phyloP scores from a whole-genome alignment of 2,113 vertebrate species.

The Microcebus tavaratra region DNA sequence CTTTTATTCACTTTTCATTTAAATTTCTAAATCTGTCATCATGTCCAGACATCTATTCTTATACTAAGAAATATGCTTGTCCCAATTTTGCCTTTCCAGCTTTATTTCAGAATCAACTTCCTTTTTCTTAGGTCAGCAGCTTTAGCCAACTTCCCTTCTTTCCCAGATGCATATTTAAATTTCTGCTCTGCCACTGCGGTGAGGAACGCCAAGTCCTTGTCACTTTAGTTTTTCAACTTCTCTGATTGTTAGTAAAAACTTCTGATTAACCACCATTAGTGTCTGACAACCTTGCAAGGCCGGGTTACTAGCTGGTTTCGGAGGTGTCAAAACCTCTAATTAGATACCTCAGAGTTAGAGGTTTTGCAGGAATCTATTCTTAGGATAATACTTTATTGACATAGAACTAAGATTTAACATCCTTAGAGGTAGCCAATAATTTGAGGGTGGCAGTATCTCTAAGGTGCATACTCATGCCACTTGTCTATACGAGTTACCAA shows the following conservation, averaged over 20 bases:
- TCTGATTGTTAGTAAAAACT: constrained; percentile 19
- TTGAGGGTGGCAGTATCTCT: neutral
- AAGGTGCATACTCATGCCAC: neutral
- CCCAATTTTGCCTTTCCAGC: neutral
- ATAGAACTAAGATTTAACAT: neutral
- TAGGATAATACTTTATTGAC: neutral
- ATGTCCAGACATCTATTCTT: constrained; percentile 48
- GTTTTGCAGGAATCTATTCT: neutral
- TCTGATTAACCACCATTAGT: neutral
- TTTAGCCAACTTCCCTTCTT: neutral
- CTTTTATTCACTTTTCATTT: constrained; percentile 64
- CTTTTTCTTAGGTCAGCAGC: constrained; percentile 35
- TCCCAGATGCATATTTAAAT: neutral
- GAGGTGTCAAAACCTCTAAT: neutral
- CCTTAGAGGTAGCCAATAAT: neutral
- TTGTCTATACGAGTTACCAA: neutral
- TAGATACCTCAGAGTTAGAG: neutral
- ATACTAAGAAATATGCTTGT: neutral
- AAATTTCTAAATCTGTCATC: constrained; percentile 66
- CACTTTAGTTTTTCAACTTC: neutral
- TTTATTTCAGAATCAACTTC: constrained; percentile 42
- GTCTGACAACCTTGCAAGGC: neutral
- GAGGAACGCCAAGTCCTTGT: neutral
- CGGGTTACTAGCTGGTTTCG: neutral
- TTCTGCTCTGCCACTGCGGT: neutral